These are phyloP conservation scores for Allophyes oxyacanthae DNA, from an alignment of 2,888 invertebrate species.

Conservation along the genomic window DNA sequence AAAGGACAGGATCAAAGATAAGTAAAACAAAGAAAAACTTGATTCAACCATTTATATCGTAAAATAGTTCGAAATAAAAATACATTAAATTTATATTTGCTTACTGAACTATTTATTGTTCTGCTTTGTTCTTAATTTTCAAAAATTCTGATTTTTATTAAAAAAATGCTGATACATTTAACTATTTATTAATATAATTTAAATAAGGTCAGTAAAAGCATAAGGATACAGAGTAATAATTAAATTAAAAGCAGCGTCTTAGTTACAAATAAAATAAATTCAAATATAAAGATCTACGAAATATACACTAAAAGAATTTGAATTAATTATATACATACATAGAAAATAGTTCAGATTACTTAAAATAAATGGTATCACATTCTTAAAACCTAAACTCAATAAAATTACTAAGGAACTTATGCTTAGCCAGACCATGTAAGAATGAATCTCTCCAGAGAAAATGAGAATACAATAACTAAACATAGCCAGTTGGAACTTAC, in stretches of 20 bases:
- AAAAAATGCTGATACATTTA: slow-evolving; percentile 42
- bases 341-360: slow-evolving; percentile 78
- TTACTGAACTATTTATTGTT: slow-evolving; percentile 82
- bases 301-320: slow-evolving; percentile 73
- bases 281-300: slow-evolving; percentile 75
- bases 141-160: slow-evolving; percentile 39
- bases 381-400: slow-evolving; percentile 82
- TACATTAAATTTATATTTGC: slow-evolving; percentile 77
- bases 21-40: slow-evolving; percentile 62
- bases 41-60: slow-evolving; percentile 82
- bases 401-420: slow-evolving; percentile 86
- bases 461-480: slow-evolving; percentile 65
- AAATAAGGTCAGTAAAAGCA: slow-evolving; percentile 67
- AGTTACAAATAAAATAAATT: slow-evolving; percentile 73
- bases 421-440: slow-evolving; percentile 81
- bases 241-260: slow-evolving; percentile 66
- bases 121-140: slow-evolving; percentile 74
- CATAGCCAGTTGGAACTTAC: slow-evolving; percentile 67
- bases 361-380: slow-evolving; percentile 88
- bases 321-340: slow-evolving; percentile 75
- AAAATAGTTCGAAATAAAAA: slow-evolving; percentile 74
- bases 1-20: slow-evolving; percentile 4
- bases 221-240: slow-evolving; percentile 62
- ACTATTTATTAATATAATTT: slow-evolving; percentile 46
- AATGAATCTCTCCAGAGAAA: slow-evolving; percentile 73